These are phyloP conservation scores for Macrosoma leucophasiata DNA, from an alignment of 2,888 invertebrate genomes.

Conservation along the genomic window DNA sequence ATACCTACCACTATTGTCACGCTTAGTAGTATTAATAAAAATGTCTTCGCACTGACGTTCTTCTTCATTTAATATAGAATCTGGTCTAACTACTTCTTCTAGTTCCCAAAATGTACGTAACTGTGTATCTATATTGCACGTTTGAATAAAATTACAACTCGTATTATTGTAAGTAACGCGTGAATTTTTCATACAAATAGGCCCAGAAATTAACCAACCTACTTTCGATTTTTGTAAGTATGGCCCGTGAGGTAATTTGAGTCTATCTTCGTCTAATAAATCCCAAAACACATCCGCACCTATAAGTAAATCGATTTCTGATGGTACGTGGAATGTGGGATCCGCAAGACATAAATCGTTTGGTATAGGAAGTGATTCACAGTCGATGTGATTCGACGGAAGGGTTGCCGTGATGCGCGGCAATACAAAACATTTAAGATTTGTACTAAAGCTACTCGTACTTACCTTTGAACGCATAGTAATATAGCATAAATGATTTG, in stretches of 20 bases:
- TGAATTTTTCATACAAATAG: constrained; percentile 5
- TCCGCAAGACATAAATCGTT: constrained; percentile 19
- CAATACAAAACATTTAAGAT: constrained; percentile 4
- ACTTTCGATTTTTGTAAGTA: constrained; percentile 21
- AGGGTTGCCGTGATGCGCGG: constrained; percentile 13
- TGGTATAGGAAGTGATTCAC: constrained; percentile 9
- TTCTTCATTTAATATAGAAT: constrained; percentile 4
- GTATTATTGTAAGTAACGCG: constrained; percentile 8
- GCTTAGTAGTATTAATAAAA: constrained; percentile 14
- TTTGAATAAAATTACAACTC: constrained; percentile 18
- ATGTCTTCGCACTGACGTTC: constrained; percentile 12
- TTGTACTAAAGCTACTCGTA: not conserved
- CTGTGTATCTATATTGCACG: constrained; percentile 11
- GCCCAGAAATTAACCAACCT: constrained; percentile 23
- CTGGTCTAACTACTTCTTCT: constrained; percentile 11
- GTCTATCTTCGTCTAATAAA: constrained; percentile 15
- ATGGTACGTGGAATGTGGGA: constrained; percentile 15
- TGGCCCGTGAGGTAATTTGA: constrained; percentile 18
- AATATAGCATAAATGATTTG: constrained; percentile 4
- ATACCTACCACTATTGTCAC: constrained; percentile 11
- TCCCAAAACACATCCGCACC: too few relatives aligned
- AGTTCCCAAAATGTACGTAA: constrained; percentile 20
- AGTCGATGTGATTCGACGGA: constrained; percentile 9
- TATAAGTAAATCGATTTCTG: constrained; percentile 20
- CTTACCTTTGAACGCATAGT: constrained; percentile 4